phyloP scores from a whole-genome alignment of 2,113 vertebrate species.

The Microcebus ravelobensis region DNA sequence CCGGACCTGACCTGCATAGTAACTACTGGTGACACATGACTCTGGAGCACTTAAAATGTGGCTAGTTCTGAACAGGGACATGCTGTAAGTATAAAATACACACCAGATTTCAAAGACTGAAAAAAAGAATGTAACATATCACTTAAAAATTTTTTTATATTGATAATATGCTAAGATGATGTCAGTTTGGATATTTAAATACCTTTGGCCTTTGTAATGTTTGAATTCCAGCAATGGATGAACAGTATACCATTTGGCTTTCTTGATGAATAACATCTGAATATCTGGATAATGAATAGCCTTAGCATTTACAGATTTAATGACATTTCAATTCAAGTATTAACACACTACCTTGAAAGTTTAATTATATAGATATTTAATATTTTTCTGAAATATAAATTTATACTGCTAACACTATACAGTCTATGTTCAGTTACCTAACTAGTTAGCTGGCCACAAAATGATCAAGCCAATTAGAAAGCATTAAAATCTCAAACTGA shows the following conservation, averaged over 20 bases:
- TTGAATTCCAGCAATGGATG: not conserved
- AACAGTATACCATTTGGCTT: not conserved
- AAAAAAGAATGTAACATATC: not conserved
- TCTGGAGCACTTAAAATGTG: not conserved
- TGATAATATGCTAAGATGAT: not conserved
- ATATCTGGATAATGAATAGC: not conserved
- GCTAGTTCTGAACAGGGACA: not conserved
- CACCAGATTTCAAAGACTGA: not conserved
- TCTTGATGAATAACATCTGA: not conserved
- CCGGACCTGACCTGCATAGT: not conserved
- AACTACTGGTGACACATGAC: not conserved
- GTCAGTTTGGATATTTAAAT: not conserved
- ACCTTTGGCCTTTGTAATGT: not conserved
- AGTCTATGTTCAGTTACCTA: not conserved
- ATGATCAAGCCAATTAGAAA: conserved; percentile 1
- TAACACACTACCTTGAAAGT: not conserved
- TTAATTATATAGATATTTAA: not conserved
- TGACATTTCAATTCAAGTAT: not conserved
- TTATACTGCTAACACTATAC: not conserved
- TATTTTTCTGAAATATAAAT: conserved; percentile 13
- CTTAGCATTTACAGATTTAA: conserved; percentile 13
- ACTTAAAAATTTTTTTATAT: not conserved
- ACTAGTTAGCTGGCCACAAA: not conserved
- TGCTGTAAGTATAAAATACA: not conserved
- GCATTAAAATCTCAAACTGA: not conserved